Conservation (phyloP, 2,888 invertebrate species). For the Lagria hirta region DNA sequence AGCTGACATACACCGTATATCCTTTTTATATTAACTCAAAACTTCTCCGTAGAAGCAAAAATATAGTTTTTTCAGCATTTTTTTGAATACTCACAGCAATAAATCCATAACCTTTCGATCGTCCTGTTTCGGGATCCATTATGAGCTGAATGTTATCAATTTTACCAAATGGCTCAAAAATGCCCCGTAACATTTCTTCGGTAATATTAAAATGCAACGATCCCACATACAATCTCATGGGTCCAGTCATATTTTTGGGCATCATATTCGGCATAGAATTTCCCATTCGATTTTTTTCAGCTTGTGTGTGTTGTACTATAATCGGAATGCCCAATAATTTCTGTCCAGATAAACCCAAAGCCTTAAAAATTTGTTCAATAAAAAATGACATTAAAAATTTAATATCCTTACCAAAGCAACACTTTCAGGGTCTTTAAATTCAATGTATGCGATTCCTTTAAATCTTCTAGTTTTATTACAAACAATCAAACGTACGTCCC, state of each 20-base stretch:
- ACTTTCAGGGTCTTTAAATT: conserved; percentile 97
- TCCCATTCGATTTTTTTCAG: conserved; percentile 90
- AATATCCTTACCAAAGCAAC: conserved; percentile 83
- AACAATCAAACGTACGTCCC: conserved; percentile 97
- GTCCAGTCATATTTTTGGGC: conserved; percentile 88
- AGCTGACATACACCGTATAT: too few species aligned
- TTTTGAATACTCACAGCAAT: conserved; percentile 82
- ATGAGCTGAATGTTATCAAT: conserved; percentile 94
- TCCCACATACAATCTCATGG: conserved; percentile 96
- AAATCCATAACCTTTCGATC: conserved; percentile 97
- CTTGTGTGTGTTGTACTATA: conserved; percentile 97
- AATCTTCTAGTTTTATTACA: conserved; percentile 98
- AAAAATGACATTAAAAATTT: conserved; percentile 4
- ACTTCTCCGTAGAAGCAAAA: too few species aligned
- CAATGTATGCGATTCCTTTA: conserved; percentile 99
- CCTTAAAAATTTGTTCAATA: too few species aligned
- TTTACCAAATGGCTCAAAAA: conserved; percentile 98
- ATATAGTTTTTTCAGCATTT: too few species aligned
- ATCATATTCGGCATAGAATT: conserved; percentile 81
- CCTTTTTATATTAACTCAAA: too few species aligned
- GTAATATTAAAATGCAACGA: conserved; percentile 98
- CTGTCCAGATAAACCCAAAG: conserved; percentile 93
- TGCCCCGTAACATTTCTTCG: conserved; percentile 97
- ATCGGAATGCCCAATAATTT: conserved; percentile 94
- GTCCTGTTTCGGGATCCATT: conserved; percentile 91